A percentile compares a stretch with the other conserved stretches of the same genome.
Conservation (phyloP, 2,797 vertebrate species). For the Acrocephalus scirpaceus region DNA sequence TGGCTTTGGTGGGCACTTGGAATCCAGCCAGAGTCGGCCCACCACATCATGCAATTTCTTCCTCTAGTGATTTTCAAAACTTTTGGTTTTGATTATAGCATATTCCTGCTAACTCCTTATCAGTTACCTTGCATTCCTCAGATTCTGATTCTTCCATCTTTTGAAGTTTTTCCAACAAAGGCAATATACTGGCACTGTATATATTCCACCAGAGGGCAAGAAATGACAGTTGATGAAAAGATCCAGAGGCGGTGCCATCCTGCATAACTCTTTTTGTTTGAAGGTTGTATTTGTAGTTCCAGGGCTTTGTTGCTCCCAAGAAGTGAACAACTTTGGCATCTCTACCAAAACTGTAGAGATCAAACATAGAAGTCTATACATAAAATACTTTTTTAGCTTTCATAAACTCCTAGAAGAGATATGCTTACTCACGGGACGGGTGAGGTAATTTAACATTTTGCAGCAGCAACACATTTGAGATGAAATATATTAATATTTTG, state of each 20-base stretch:
- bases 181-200: constrained; percentile 62
- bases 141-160: not conserved
- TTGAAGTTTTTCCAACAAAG: constrained; percentile 47
- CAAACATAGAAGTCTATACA: not conserved
- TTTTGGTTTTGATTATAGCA: not conserved
- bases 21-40: not conserved
- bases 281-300: constrained; percentile 72
- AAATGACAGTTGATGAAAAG: constrained; percentile 67
- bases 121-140: constrained; percentile 35
- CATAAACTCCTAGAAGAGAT: not conserved
- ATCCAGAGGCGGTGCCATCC: constrained; percentile 1
- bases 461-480: not conserved
- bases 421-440: not conserved
- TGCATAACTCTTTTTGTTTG: constrained; percentile 54
- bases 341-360: constrained; percentile 78
- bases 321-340: constrained; percentile 87
- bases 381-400: not conserved
- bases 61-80: not conserved
- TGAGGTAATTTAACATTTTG: not conserved
- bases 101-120: not conserved
- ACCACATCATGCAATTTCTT: not conserved
- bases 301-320: constrained; percentile 83
- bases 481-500: not conserved
- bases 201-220: constrained; percentile 85
- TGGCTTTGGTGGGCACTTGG: not conserved